A percentile compares a stretch with the other conserved stretches of the same genome.
Evolutionary conservation across 2,113 vertebrate genomes (phyloP).

Genomic region (Orientallactaga bullata): DNA sequence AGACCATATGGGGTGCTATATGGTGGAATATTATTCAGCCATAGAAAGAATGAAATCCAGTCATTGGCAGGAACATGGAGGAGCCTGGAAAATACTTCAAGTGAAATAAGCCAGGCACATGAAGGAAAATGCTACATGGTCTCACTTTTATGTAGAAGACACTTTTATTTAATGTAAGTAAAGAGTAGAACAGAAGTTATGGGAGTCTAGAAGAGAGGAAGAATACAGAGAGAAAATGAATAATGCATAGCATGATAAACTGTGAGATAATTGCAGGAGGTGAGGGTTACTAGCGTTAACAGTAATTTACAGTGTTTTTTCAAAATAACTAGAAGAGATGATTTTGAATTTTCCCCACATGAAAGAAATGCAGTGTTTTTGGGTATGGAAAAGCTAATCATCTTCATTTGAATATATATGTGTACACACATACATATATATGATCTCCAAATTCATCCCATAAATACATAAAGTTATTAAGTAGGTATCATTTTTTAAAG

Average conservation of each 20-base stretch:
- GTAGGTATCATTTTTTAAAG: too few relatives aligned
- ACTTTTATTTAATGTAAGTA: background rate
- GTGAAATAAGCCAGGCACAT: background rate
- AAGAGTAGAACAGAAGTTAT: background rate
- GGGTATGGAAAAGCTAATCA: background rate
- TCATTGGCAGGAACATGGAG: background rate
- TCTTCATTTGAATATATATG: background rate
- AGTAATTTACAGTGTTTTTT: too few relatives aligned
- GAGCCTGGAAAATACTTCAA: background rate
- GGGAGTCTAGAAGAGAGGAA: background rate
- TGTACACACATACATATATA: background rate
- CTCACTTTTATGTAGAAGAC: too few relatives aligned
- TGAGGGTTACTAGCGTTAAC: too few relatives aligned
- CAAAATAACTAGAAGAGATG: too few relatives aligned
- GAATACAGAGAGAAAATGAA: background rate
- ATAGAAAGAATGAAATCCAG: background rate
- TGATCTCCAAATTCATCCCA: background rate
- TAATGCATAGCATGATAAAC: too few relatives aligned
- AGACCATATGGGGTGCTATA: background rate
- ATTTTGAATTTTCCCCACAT: background rate
- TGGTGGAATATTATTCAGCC: background rate
- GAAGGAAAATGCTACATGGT: background rate
- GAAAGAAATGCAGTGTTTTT: background rate
- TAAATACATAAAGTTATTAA: background rate
- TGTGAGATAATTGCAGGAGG: background rate